These are phyloP conservation scores for Symphodus melops DNA, from an alignment of 2,113 vertebrate species.

Conservation along the genomic window DNA sequence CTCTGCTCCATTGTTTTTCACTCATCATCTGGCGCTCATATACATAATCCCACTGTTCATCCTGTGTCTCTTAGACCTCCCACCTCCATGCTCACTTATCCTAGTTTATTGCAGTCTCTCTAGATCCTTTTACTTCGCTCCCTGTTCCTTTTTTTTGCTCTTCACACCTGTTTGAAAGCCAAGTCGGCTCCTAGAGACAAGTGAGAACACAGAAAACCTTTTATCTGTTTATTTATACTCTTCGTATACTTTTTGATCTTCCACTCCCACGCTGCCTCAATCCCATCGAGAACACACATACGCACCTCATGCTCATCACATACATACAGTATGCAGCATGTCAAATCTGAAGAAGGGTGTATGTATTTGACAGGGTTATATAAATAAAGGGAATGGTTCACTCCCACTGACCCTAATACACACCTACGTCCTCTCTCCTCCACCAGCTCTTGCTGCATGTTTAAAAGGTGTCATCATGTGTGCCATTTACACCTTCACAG, in stretches of 20 bases:
- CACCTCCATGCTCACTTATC: constrained; percentile 17
- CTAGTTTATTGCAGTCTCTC: constrained; percentile 19
- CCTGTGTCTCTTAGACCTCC: constrained; percentile 24
- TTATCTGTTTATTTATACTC: constrained; percentile 69
- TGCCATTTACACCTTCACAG: constrained; percentile 32
- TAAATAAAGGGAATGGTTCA: constrained; percentile 42
- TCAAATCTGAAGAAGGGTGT: constrained; percentile 41
- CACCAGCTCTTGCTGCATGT: constrained; percentile 2
- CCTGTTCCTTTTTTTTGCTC: constrained; percentile 25
- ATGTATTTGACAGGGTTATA: constrained; percentile 65
- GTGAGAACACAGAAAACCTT: constrained; percentile 85
- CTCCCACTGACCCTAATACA: constrained; percentile 16
- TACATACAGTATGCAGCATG: constrained; percentile 6
- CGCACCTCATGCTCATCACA: constrained; percentile 8
- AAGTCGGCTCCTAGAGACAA: constrained; percentile 59
- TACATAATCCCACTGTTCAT: constrained; percentile 48
- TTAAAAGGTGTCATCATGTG: constrained; percentile 22
- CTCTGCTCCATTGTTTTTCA: constrained; percentile 18
- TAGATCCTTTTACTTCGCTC: constrained; percentile 11
- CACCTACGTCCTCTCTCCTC: not conserved
- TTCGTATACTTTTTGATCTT: constrained; percentile 27
- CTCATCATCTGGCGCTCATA: constrained; percentile 40
- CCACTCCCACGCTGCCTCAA: constrained; percentile 8
- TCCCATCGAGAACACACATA: constrained; percentile 22
- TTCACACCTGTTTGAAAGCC: constrained; percentile 71